Evolutionary conservation across 2,113 vertebrate genomes (phyloP).

Genomic region (Cebidichthys violaceus): DNA sequence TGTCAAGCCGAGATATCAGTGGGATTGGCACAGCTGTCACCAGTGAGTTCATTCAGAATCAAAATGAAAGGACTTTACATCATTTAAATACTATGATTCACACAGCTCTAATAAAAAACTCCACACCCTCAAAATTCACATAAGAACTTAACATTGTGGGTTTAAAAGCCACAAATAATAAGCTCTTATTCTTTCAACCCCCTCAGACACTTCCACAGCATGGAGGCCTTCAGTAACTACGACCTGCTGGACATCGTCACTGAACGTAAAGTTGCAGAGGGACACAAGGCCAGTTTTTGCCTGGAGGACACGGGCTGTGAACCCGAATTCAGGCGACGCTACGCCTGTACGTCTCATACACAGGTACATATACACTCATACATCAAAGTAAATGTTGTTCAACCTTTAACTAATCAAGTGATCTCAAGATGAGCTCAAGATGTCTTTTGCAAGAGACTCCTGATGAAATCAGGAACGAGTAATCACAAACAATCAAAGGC

Average conservation of each 20-base stretch:
- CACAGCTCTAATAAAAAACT: constrained; percentile 1
- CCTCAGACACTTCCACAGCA: constrained; percentile 88
- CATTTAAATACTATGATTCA: not conserved
- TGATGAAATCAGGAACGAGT: not conserved
- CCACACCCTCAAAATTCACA: constrained; percentile 4
- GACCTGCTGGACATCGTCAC: constrained; percentile 83
- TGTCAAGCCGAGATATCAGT: constrained; percentile 84
- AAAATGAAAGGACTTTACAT: not conserved
- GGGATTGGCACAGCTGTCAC: constrained; percentile 92
- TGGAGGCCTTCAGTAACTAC: constrained; percentile 90
- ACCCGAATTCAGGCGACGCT: constrained; percentile 82
- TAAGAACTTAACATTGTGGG: not conserved
- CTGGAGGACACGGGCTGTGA: constrained; percentile 88
- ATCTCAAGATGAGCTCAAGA: not conserved
- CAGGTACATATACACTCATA: constrained; percentile 77
- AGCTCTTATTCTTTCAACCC: not conserved
- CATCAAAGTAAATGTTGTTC: not conserved
- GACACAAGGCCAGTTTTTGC: constrained; percentile 91
- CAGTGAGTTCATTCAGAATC: constrained; percentile 81
- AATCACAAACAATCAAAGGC: not conserved
- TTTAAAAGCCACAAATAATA: constrained; percentile 4
- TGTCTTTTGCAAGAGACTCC: not conserved
- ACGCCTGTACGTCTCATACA: constrained; percentile 87
- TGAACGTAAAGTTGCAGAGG: constrained; percentile 85
- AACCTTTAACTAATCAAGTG: not conserved